Evolutionary conservation across 2,888 invertebrate genomes (phyloP).

Genomic region (Acutogordius australiensis): DNA sequence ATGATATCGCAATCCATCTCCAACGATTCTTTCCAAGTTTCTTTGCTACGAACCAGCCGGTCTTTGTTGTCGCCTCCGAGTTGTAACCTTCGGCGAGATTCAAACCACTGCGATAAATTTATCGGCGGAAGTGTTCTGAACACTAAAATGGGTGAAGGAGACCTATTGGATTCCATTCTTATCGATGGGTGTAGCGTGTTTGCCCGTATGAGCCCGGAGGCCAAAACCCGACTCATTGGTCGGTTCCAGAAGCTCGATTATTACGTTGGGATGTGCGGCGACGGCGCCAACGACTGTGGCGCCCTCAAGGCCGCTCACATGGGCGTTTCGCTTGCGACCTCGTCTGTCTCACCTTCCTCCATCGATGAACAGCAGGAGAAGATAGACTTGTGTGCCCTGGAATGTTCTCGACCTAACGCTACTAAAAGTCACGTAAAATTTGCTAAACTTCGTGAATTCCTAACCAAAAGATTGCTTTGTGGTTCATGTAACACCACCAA

Average conservation of each 20-base stretch:
- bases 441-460: too few species aligned
- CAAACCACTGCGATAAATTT: too few species aligned
- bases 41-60: not conserved
- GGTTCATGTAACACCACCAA: too few species aligned
- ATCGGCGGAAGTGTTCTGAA: too few species aligned
- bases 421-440: not conserved
- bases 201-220: constrained; percentile 26
- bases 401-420: not conserved
- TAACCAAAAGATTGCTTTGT: too few species aligned
- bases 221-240: constrained; percentile 44
- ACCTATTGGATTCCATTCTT: not conserved
- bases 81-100: not conserved
- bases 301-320: constrained; percentile 26
- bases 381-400: too few species aligned
- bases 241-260: constrained; percentile 32
- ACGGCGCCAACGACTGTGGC: constrained; percentile 28
- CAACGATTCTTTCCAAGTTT: not conserved
- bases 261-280: constrained; percentile 27
- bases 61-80: not conserved
- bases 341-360: constrained; percentile 24
- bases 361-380: constrained; percentile 13
- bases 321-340: constrained; percentile 24
- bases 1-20: not conserved
- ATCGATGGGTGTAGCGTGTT: constrained; percentile 18
- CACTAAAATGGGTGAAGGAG: not conserved